Base-by-base conservation (phyloP, 1,140 invertebrate genomes). In the Chlorops oryzae region DNA sequence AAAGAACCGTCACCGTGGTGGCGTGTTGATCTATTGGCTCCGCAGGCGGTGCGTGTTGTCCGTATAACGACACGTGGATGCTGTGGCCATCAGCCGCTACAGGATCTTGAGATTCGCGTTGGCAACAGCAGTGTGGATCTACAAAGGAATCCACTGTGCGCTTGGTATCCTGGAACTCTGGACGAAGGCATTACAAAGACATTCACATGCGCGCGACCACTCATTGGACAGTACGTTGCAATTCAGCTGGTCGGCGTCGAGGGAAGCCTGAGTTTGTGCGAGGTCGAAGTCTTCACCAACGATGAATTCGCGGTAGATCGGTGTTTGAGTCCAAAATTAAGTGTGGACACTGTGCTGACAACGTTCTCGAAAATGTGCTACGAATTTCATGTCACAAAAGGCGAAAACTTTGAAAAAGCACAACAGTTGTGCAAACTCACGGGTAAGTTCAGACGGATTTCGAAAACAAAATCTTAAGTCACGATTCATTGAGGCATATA, bases 121-220 rank as follows among this genome's bases (percentile, higher is more conserved):
- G 91, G 91, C 20, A 93, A 94, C 67, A 93, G 88, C 69, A 90
- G 88, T 45, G 79, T 78, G 2, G 87, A 90, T 59, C 72, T 92
- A 28, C 88, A 91, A 64, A 79, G 87, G 38, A 94, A 94, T 76
- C 88, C 90, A 27, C 74, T 95, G 2, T 95, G 91, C 63, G 88
- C 90, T 12, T 95, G 92, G 91, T 91, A 90, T 73, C 90, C 91
- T 0, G 90, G 89, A 45, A 90, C 88, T n/a, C 82, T 92, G 38
- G 90, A 92, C 62, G 89, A 92, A 73, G 90, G 90, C 23, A 80
- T 86, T n/a, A 92, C 88, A 5, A 92, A 92, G 74, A 88, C 88
- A 15, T 90, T 95, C 65, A 81, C 81, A 2, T 95, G 92, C 71
- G 90, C 90, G 0, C 77, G 89, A 39, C 81, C 88, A 3, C 73